These are phyloP conservation scores for Dicyrtoma fusca DNA, from an alignment of 2,888 invertebrate genomes.

Conservation along the genomic window DNA sequence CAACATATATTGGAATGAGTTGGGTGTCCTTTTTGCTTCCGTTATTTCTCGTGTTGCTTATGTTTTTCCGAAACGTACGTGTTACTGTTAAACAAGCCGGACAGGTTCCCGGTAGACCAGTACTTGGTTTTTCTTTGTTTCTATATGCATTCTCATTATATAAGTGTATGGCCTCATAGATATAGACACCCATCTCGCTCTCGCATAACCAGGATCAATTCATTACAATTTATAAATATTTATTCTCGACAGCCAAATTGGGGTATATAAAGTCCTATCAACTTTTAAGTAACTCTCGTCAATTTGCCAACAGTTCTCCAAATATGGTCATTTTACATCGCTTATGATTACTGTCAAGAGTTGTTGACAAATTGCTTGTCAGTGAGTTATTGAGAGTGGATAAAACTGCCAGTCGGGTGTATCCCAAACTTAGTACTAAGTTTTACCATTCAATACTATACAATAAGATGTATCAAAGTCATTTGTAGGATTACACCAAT, in stretches of 20 bases:
- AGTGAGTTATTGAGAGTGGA: no score
- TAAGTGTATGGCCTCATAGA: background rate
- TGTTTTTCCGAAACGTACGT: conserved; percentile 16
- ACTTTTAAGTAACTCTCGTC: no score
- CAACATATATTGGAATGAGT: conserved; percentile 18
- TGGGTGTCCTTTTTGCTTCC: conserved; percentile 24
- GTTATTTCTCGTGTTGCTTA: conserved; percentile 23
- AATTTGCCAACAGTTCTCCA: no score
- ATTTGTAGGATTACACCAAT: no score
- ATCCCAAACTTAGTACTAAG: no score
- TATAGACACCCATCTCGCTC: conserved; percentile 23
- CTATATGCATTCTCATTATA: conserved; percentile 3
- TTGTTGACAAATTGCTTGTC: background rate
- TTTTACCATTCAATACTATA: no score
- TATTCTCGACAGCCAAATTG: background rate
- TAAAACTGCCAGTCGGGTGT: no score
- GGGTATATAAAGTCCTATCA: no score
- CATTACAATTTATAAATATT: background rate
- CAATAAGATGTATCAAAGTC: no score
- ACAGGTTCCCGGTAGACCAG: conserved; percentile 20
- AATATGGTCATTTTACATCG: conserved; percentile 2
- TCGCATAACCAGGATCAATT: background rate
- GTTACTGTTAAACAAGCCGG: conserved; percentile 13
- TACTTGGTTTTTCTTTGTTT: background rate
- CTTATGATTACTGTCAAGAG: background rate